These are phyloP conservation scores for Actinemys pallida DNA, from an alignment of 2,113 vertebrate species.

Conservation along the genomic window DNA sequence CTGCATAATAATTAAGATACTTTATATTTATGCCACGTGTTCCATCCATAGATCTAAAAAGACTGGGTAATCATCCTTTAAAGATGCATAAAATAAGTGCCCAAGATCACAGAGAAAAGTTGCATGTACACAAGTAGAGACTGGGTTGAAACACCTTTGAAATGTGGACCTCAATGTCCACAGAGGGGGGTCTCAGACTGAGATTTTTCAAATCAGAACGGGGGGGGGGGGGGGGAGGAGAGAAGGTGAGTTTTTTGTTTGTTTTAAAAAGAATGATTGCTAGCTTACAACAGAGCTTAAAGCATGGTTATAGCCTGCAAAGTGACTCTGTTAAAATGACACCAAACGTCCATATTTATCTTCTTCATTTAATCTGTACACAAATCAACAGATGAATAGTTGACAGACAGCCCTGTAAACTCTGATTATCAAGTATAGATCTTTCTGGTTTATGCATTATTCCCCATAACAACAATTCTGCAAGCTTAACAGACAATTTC, in stretches of 20 bases:
- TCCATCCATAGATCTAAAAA: neutral
- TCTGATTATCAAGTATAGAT: neutral
- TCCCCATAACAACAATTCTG: neutral
- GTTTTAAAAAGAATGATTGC: neutral
- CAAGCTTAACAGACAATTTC: neutral
- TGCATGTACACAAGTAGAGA: neutral
- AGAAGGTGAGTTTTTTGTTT: neutral
- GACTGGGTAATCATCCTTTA: neutral
- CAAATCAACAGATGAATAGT: neutral
- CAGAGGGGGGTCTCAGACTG: neutral
- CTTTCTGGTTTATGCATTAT: slow-evolving; percentile 1
- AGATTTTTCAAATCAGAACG: neutral
- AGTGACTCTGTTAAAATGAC: fast-evolving
- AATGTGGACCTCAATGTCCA: slow-evolving; percentile 14
- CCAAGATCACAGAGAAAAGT: neutral
- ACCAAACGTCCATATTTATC: fast-evolving
- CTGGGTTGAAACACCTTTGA: neutral
- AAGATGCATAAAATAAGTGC: neutral
- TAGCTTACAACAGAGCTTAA: slow-evolving; percentile 26
- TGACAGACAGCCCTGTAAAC: neutral
- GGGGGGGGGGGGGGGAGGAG: neutral
- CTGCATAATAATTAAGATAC: neutral
- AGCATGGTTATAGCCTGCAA: neutral
- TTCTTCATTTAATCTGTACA: neutral
- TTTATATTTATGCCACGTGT: neutral